These are phyloP conservation scores for Mormyrus iriodes DNA, from an alignment of 2,113 vertebrate genomes.

Conservation along the genomic window DNA sequence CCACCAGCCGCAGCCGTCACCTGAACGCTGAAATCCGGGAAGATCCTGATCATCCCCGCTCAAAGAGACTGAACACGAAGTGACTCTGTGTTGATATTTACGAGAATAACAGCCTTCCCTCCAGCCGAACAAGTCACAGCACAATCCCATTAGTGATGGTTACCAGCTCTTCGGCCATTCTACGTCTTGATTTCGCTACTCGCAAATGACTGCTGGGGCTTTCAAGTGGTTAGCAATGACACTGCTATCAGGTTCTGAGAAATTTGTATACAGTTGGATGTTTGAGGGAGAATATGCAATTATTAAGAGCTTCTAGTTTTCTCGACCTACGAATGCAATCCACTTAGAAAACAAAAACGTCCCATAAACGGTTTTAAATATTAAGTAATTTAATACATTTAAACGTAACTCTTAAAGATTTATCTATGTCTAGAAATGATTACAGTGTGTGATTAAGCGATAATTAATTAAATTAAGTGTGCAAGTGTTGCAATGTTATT, in stretches of 20 bases:
- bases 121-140: conserved; percentile 68
- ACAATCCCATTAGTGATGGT: conserved; percentile 72
- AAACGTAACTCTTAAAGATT: neutral
- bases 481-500: conserved; percentile 16
- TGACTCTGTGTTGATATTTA: conserved; percentile 50
- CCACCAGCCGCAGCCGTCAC: conserved; percentile 86
- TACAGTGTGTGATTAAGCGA: neutral
- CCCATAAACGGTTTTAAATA: neutral
- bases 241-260: conserved; percentile 37
- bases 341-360: neutral
- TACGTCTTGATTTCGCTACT: conserved; percentile 37
- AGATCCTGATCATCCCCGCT: conserved; percentile 94
- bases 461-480: neutral
- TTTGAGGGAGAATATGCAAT: neutral
- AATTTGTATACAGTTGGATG: conserved; percentile 38
- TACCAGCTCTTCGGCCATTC: conserved; percentile 49
- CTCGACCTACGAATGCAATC: neutral
- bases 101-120: conserved; percentile 58
- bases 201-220: conserved; percentile 37
- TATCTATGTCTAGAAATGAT: neutral
- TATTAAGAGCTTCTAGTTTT: conserved; percentile 6
- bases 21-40: conserved; percentile 98
- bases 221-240: conserved; percentile 43
- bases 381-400: neutral
- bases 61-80: conserved; percentile 42